A percentile compares a stretch with the other conserved stretches of the same genome.
phyloP scores from a whole-genome alignment of 2,888 invertebrate species.

The Eurois occulta region DNA sequence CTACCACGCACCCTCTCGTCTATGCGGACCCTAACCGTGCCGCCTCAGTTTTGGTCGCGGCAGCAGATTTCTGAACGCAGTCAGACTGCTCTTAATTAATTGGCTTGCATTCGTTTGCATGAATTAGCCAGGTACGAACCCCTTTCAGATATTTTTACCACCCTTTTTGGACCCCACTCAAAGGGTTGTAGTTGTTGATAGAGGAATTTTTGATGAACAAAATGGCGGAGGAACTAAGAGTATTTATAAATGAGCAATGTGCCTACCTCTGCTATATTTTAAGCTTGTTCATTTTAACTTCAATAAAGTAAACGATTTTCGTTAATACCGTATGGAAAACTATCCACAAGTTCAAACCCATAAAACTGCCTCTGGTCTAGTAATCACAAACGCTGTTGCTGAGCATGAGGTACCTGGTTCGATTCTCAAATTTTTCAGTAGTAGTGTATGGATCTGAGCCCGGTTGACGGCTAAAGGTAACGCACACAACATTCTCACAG shows the following conservation, averaged over 20 bases:
- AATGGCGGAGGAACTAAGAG: conserved; percentile 32
- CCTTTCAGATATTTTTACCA: conserved; percentile 69
- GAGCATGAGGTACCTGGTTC: not conserved
- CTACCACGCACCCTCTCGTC: conserved; percentile 53
- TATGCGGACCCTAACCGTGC: conserved; percentile 56
- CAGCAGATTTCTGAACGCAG: conserved; percentile 85
- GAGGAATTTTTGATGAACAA: conserved; percentile 57
- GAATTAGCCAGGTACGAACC: conserved; percentile 86
- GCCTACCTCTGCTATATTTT: not conserved
- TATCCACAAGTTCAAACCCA: not conserved
- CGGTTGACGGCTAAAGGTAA: not conserved
- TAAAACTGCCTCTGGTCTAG: not conserved
- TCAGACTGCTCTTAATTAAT: conserved; percentile 87
- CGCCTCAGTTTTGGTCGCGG: conserved; percentile 76
- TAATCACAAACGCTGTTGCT: not conserved
- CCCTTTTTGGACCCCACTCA: conserved; percentile 61
- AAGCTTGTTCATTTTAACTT: not conserved
- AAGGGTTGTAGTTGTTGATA: conserved; percentile 64
- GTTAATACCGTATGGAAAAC: not conserved
- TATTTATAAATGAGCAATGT: conserved; percentile 16
- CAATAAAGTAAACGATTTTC: not conserved
- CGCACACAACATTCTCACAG: not conserved
- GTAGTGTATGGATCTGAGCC: not conserved
- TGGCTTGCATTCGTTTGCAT: conserved; percentile 90
- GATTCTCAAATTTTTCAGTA: not conserved